These are phyloP conservation scores for Pungitius pungitius DNA, from an alignment of 2,113 vertebrate species.

Conservation along the genomic window DNA sequence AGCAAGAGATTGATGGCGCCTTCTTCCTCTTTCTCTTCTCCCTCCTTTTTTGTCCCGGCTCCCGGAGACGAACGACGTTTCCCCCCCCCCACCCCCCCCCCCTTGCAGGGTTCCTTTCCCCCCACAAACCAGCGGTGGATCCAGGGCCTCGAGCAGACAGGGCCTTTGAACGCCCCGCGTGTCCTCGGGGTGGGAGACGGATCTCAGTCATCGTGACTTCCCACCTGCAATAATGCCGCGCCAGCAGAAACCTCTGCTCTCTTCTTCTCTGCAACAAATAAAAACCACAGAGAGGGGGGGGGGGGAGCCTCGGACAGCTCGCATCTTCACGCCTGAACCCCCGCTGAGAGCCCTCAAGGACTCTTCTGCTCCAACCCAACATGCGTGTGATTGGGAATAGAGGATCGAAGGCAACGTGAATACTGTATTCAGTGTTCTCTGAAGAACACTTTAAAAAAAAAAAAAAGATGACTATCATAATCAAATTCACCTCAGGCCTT, in stretches of 20 bases:
- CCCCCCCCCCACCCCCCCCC: no score
- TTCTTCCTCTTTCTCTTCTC: constrained; percentile 8
- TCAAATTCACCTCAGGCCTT: not conserved
- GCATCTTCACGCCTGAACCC: constrained; percentile 53
- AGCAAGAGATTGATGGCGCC: constrained; percentile 37
- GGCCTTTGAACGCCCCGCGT: constrained; percentile 50
- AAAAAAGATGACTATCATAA: not conserved
- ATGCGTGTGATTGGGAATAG: constrained; percentile 31
- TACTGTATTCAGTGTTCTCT: not conserved
- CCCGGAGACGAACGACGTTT: not conserved
- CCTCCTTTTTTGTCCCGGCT: constrained; percentile 2
- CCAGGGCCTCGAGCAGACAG: no score
- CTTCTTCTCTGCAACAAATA: constrained; percentile 39
- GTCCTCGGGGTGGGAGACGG: constrained; percentile 62
- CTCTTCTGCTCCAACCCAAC: constrained; percentile 33
- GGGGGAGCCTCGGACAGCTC: constrained; percentile 38
- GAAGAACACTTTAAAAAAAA: not conserved
- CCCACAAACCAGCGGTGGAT: no score
- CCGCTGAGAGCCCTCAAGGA: constrained; percentile 27
- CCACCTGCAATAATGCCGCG: constrained; percentile 55
- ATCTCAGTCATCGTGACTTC: constrained; percentile 57
- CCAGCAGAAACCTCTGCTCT: constrained; percentile 40
- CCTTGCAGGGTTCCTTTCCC: not conserved
- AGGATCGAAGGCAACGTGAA: no score
- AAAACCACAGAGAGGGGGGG: constrained; percentile 32